Base-by-base conservation (phyloP, 1,140 invertebrate genomes). In the Aphaenogaster floridana region DNA sequence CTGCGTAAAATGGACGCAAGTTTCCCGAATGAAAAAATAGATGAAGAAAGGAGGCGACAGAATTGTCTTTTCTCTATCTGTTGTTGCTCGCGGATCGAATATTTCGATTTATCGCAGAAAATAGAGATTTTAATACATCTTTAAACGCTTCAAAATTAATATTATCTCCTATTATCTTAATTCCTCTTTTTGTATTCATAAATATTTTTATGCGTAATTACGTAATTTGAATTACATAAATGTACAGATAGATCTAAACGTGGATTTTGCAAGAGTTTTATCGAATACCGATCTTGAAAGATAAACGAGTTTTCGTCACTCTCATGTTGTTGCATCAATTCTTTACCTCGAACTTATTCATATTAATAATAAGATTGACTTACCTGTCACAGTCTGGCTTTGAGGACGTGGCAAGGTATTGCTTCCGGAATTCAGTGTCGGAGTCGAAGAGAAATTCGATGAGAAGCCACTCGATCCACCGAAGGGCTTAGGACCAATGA, bases 401-500 rank as follows among this genome's bases (percentile, higher is more conserved):
- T 94, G 94, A 42, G 92, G 91, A 78, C 95, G 95, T 34, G 95
- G 93, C 7, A 96, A 90, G 90, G 94, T 95, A 92, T 91, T 95
- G 91, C 80, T 95, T 84, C 92, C 94, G 50, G 93, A 94, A 79
- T 95, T 92, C 95, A 96, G 45, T 91, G 92, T 84, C 86, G 96
- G 94, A 88, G 91, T 88, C 0, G 93, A 91, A 17, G 91, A 93
- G 66, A 92, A 92, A 86, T 92, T 94, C 64, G 93, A 91, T 69
- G 88, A 84, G 34, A 91, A 78, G 63, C 94, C 93, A 88, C 94
- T 96, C 59, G 96, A 95, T 68, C 96, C 93, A 78, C 94, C 96
- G 90, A 97, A 97, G 7, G 97, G 97, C 92, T 97, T 97, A 42
- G 97, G 97, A 34, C 96, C 96, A 50, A 94, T 92, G 76, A 95